A percentile compares a stretch with the other conserved stretches of the same genome.
These are phyloP conservation scores for Xylophagus ater DNA, from an alignment of 2,888 invertebrate species.

Conservation along the genomic window DNA sequence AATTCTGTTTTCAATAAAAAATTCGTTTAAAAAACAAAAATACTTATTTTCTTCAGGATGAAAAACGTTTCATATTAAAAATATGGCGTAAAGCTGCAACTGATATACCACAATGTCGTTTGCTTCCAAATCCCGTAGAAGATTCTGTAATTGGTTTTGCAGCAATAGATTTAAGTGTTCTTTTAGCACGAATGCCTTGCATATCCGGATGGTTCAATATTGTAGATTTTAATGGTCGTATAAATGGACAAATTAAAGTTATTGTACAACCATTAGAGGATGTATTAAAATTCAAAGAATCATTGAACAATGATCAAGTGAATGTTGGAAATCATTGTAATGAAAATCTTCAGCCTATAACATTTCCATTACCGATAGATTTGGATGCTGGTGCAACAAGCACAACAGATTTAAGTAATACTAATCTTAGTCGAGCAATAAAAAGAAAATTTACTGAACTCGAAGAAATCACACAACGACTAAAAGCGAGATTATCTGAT, in stretches of 20 bases:
- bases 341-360: background rate
- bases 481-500: slow-evolving; percentile 45
- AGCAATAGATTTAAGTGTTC: slow-evolving; percentile 46
- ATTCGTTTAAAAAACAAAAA: no score
- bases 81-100: slow-evolving; percentile 46
- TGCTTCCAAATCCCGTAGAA: slow-evolving; percentile 42
- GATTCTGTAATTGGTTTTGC: slow-evolving; percentile 51
- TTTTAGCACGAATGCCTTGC: slow-evolving; percentile 42
- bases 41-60: slow-evolving; percentile 40
- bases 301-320: no score
- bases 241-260: slow-evolving; percentile 52
- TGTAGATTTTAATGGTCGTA: slow-evolving; percentile 46
- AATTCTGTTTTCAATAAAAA: background rate
- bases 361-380: background rate
- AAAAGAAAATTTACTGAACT: slow-evolving; percentile 52
- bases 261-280: slow-evolving; percentile 46
- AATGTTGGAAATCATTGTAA: no score
- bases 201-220: slow-evolving; percentile 54
- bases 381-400: slow-evolving; percentile 19
- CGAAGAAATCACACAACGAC: slow-evolving; percentile 50
- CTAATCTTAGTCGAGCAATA: slow-evolving; percentile 39
- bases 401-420: slow-evolving; percentile 29
- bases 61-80: slow-evolving; percentile 48
- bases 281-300: slow-evolving; percentile 16
- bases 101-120: slow-evolving; percentile 29